Percentiles rank a stretch among this genome's conserved stretches.
These are phyloP conservation scores for Microcebus murinus DNA, from an alignment of 2,113 vertebrate species.

Conservation along the genomic window DNA sequence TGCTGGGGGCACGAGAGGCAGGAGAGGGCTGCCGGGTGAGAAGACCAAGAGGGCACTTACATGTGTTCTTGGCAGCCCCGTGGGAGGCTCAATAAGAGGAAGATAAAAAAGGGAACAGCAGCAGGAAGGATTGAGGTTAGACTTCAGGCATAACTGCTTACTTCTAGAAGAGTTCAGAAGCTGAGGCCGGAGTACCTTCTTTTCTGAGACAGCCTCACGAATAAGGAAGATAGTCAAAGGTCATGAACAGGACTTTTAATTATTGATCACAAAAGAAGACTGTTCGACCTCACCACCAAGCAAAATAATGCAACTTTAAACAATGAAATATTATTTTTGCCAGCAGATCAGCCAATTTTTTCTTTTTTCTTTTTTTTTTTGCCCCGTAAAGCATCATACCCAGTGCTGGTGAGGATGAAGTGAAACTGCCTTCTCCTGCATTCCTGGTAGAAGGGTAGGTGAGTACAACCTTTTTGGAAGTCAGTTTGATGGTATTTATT, in stretches of 20 bases:
- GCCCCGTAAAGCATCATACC: not conserved
- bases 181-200: not conserved
- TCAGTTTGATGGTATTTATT: not conserved
- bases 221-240: not conserved
- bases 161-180: not conserved
- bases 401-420: not conserved
- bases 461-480: not conserved
- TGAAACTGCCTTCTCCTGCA: fast-evolving
- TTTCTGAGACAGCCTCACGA: not conserved
- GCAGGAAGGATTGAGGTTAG: not conserved
- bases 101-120: not conserved
- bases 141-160: not conserved
- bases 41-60: not conserved
- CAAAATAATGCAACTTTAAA: not conserved
- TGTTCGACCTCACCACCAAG: not conserved
- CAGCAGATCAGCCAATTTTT: not conserved
- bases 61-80: not conserved
- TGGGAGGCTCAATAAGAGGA: not conserved
- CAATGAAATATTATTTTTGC: not conserved
- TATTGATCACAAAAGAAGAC: not conserved
- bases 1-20: not conserved
- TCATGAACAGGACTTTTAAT: not conserved
- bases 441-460: not conserved
- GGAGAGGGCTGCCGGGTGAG: not conserved
- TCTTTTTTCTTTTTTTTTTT: not conserved